phyloP scores from a whole-genome alignment of 2,113 vertebrate species.

The Pomatostomus ruficeps region DNA sequence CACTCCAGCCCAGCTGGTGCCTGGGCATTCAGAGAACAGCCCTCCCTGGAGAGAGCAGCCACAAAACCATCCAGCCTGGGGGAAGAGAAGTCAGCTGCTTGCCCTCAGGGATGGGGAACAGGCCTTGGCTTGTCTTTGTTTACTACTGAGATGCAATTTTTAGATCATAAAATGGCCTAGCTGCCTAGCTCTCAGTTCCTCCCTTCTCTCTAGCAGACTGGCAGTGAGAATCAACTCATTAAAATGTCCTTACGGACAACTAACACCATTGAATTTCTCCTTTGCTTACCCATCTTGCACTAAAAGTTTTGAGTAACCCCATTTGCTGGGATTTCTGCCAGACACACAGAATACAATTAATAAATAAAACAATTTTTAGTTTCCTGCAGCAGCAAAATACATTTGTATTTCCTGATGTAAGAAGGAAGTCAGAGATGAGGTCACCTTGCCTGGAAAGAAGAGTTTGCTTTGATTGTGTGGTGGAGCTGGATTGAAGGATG shows the following conservation, averaged over 20 bases:
- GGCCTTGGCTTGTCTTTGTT: background rate
- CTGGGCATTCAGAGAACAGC: background rate
- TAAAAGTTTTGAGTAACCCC: background rate
- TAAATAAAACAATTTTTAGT: background rate
- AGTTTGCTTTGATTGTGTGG: background rate
- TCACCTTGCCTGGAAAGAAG: background rate
- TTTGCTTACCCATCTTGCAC: background rate
- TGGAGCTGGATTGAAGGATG: background rate
- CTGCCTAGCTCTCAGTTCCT: background rate
- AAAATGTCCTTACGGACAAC: background rate
- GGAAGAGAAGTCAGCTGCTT: background rate
- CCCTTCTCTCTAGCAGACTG: background rate
- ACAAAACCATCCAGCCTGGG: background rate
- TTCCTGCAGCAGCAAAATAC: background rate
- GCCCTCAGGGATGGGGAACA: background rate
- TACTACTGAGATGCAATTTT: background rate
- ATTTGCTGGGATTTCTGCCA: background rate
- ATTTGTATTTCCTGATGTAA: background rate
- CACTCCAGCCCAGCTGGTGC: background rate
- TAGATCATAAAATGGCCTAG: background rate
- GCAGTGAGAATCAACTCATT: background rate
- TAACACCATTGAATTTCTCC: background rate
- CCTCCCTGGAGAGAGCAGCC: background rate
- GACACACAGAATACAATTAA: background rate
- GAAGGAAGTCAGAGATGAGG: background rate